phyloP scores from a whole-genome alignment of 2,113 vertebrate genomes.

The Antigone vipio region DNA sequence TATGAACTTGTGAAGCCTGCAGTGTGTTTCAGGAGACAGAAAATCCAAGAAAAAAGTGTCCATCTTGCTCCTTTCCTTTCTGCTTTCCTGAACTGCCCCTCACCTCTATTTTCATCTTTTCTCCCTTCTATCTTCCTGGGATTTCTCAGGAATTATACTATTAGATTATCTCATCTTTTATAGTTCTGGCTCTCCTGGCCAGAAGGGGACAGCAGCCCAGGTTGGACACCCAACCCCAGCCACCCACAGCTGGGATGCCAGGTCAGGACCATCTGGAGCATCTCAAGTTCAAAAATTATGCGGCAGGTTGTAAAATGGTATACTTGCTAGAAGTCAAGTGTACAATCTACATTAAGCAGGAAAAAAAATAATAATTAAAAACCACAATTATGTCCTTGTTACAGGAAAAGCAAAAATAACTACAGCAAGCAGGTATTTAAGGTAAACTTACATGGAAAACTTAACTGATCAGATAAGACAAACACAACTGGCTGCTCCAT shows the following conservation, averaged over 20 bases:
- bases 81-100: not conserved
- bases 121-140: not conserved
- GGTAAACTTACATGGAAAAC: slow-evolving; percentile 7
- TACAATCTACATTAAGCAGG: not conserved
- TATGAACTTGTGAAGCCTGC: not conserved
- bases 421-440: not conserved
- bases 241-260: not conserved
- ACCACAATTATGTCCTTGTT: not conserved
- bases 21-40: not conserved
- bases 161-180: too few relatives aligned
- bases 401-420: not conserved
- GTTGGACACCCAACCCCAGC: not conserved
- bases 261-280: not conserved
- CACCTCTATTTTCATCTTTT: not conserved
- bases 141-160: not conserved
- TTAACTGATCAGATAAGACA: not conserved
- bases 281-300: not conserved
- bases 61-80: not conserved
- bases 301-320: not conserved
- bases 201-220: not conserved
- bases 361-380: not conserved
- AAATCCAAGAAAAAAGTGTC: not conserved
- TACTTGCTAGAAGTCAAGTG: not conserved
- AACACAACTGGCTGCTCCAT: not conserved
- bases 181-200: not conserved